Evolutionary conservation across 23 tunicate species (phyloP).

Genomic region (Trididemnum miniatum): DNA sequence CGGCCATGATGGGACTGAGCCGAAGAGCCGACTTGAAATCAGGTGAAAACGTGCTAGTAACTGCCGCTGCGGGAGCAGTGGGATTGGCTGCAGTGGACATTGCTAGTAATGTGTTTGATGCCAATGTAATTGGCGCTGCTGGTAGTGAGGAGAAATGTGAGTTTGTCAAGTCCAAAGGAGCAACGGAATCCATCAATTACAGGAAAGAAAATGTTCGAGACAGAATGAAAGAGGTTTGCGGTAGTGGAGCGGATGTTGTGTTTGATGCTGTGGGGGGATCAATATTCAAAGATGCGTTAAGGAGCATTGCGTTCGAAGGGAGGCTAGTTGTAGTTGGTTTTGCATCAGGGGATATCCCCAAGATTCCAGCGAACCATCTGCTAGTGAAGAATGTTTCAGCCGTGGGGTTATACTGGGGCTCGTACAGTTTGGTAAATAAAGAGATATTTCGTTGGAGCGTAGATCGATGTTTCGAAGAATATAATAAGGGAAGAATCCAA

Average conservation of each 20-base stretch:
- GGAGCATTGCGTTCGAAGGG: conserved; percentile 85
- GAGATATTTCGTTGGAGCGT: conserved; percentile 39
- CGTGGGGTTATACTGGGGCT: conserved; percentile 79
- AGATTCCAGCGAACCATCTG: conserved; percentile 80
- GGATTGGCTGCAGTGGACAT: conserved; percentile 92
- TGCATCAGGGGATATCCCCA: conserved; percentile 84
- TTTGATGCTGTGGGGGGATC: conserved; percentile 95
- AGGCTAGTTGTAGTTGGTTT: conserved; percentile 79
- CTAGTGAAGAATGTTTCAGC: conserved; percentile 85
- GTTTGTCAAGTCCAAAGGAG: conserved; percentile 51
- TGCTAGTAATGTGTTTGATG: conserved; percentile 57
- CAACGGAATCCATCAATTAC: conserved; percentile 68
- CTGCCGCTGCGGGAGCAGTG: conserved; percentile 96
- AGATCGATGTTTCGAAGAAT: conserved; percentile 18
- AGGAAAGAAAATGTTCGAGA: conserved; percentile 68
- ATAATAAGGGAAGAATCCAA: conserved; percentile 50
- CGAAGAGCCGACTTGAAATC: conserved; percentile 50
- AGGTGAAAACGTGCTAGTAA: conserved; percentile 62
- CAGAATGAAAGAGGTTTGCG: conserved; percentile 40
- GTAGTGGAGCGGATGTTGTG: conserved; percentile 78
- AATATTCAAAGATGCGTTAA: conserved; percentile 72
- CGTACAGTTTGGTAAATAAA: conserved; percentile 35
- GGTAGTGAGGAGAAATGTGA: conserved; percentile 86
- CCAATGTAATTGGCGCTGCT: conserved; percentile 75
- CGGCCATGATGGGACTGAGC: conserved; percentile 72